A percentile compares a stretch with the other conserved stretches of the same genome.
Evolutionary conservation across 1,140 invertebrate species (phyloP).

Genomic region (Danaus plexippus): DNA sequence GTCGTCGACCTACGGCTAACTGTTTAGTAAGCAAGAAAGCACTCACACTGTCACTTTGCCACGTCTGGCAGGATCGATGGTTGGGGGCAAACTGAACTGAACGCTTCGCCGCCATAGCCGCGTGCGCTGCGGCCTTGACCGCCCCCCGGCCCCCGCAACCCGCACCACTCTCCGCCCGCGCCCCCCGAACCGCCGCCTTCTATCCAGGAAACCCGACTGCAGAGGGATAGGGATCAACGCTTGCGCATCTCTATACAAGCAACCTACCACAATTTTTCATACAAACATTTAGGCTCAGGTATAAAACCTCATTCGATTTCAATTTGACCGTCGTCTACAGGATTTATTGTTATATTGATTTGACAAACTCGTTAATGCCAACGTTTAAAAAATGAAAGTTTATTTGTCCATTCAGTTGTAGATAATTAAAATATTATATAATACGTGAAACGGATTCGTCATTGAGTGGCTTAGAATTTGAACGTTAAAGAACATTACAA

Average conservation of each 20-base stretch:
- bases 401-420: too few species aligned
- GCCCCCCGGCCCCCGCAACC: constrained; percentile 25
- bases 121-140: constrained; percentile 57
- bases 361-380: too few species aligned
- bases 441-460: too few species aligned
- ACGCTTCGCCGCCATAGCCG: constrained; percentile 29
- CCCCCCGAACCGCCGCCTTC: too few species aligned
- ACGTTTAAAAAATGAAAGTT: too few species aligned
- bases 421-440: too few species aligned
- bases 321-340: too few species aligned
- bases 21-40: constrained; percentile 29
- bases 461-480: too few species aligned
- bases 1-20: constrained; percentile 54
- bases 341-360: too few species aligned
- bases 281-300: too few species aligned
- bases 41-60: constrained; percentile 35
- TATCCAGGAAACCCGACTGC: not conserved
- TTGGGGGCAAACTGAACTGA: constrained; percentile 32
- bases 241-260: constrained; percentile 20
- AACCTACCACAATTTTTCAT: not conserved
- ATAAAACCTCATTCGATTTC: too few species aligned
- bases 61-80: constrained; percentile 17
- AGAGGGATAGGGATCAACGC: constrained; percentile 21
- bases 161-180: constrained; percentile 2
- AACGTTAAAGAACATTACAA: too few species aligned